Evolutionary conservation across 2,113 vertebrate species (phyloP), one percentile per base, ranked within the genome.

Genomic region (Lathamus discolor): DNA sequence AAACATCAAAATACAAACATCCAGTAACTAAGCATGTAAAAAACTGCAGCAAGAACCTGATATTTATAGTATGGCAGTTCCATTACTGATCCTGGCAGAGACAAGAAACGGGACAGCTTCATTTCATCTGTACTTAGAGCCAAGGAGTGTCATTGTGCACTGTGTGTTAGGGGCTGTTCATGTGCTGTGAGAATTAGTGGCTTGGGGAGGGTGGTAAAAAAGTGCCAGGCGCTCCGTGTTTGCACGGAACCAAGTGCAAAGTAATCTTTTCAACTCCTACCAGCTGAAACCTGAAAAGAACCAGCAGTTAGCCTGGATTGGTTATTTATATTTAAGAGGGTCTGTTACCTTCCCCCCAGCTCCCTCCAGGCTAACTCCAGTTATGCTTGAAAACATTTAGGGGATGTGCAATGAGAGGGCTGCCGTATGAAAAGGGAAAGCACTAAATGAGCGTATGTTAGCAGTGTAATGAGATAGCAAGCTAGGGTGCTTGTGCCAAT

Each of bases 261-360:
- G 70, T 49, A 31, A 31, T 11, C 2, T 83, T 75, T 25, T 13
- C 44, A 61, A 29, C 23, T 92, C 10, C 35, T 57, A 29, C 8
- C 6, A 76, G 7, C 6, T 70, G 44, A 68, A 92, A 59, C 10
- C 11, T 43, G 19, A 81, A n/a, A 83, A 61, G 16, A 79, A 10
- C 28, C 11, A 48, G 17, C 11, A 28, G 70, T 75, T 84, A 73
- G 11, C 25, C 14, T 37, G 14, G 25, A 37, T 66, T 2, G 4
- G 41, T 62, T 76, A 41, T 49, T 91, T 76, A 13, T 70, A 78
- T 59, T 59, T 84, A 54, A 64, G 54, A 63, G 19, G 29, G 6
- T 13, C 69, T 49, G 14, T 4, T 74, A 12, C 13, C 15, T 67
- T 74, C 1, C 5, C 4, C 2, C 1, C 11, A 4, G 0, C 39